Conservation (phyloP, 1,140 invertebrate genomes). For the Dendroctonus ponderosae region DNA sequence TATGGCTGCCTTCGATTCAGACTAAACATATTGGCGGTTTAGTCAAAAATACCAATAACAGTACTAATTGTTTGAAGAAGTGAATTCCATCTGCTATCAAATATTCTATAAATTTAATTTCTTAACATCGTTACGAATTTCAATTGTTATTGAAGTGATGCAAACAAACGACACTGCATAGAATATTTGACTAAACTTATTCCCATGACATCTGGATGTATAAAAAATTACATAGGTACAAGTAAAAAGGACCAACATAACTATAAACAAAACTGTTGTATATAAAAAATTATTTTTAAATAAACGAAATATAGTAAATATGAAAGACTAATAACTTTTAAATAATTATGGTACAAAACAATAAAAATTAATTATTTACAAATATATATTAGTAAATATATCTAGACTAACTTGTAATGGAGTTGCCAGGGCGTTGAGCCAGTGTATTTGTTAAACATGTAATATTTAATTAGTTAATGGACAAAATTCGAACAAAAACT, state of each 20-base stretch:
- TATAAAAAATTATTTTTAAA: conserved; percentile 12
- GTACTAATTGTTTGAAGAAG: no score
- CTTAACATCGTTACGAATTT: no score
- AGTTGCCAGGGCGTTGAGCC: conserved; percentile 25
- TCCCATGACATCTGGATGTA: not conserved
- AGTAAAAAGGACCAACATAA: conserved; percentile 20
- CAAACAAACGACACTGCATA: not conserved
- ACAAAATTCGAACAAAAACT: not conserved
- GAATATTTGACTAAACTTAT: not conserved
- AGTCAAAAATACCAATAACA: conserved; percentile 5
- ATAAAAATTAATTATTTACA: conserved; percentile 23
- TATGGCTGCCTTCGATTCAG: conserved; percentile 24
- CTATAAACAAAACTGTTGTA: conserved; percentile 22
- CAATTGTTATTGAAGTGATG: no score
- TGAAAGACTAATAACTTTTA: conserved; percentile 16
- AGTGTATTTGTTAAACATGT: conserved; percentile 8
- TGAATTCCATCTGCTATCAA: no score
- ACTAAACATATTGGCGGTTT: conserved; percentile 16
- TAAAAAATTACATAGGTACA: conserved; percentile 23
- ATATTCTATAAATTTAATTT: no score
- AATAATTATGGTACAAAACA: conserved; percentile 18
- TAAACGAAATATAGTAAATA: conserved; percentile 7
- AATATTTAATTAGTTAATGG: conserved; percentile 12
- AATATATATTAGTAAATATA: conserved; percentile 13
- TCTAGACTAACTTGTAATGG: conserved; percentile 24